Base-by-base conservation (phyloP, 2,888 invertebrate species). In the Ichneumon xanthorius region DNA sequence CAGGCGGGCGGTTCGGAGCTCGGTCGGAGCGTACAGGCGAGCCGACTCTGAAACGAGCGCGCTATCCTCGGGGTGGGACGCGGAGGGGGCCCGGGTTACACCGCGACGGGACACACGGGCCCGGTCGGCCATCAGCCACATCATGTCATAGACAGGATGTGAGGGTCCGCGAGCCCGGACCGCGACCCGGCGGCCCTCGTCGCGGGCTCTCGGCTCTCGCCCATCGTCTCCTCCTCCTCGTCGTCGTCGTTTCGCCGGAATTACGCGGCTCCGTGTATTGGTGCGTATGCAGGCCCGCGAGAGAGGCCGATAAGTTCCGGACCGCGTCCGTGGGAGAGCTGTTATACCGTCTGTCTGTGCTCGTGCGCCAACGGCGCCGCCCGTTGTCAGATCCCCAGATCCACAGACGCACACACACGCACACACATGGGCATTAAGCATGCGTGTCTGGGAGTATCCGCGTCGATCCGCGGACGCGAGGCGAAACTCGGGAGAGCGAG, bases 81-180 rank as follows among this genome's bases (percentile, higher is more conserved):
- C 61, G 83, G 73, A 79, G 83, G 84, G 84, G 87, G 81, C 83
- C 77, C 80, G 80, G 79, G 84, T 83, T 65, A 19, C 58, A 75
- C 70, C 63, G 75, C 63, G 76, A 67, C 65, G 82, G 84, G 82
- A 79, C 80, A 80, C 58, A 22, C 58, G 84, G 87, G 83, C 87
- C 88, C 87, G 86, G 86, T 88, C 90, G 89, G 91, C 91, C 92
- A 92, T 92, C 92, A 92, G 91, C 93, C 92, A 45, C 45, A 92
- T 92, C 92, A 92, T 92, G 92, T 92, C 93, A 93, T 92, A 92
- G 92, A 93, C 93, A 93, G 93, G 93, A 93, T 93, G 93, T 88
- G 93, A 93, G 93, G 93, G 93, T 92, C 92, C 93, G 93, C 92
- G 92, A 90, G 90, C 87, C 88, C 89, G 89, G 88, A 88, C 89